These are phyloP conservation scores for Leptinotarsa peninsularis DNA, from an alignment of 2,888 invertebrate genomes.

Conservation along the genomic window DNA sequence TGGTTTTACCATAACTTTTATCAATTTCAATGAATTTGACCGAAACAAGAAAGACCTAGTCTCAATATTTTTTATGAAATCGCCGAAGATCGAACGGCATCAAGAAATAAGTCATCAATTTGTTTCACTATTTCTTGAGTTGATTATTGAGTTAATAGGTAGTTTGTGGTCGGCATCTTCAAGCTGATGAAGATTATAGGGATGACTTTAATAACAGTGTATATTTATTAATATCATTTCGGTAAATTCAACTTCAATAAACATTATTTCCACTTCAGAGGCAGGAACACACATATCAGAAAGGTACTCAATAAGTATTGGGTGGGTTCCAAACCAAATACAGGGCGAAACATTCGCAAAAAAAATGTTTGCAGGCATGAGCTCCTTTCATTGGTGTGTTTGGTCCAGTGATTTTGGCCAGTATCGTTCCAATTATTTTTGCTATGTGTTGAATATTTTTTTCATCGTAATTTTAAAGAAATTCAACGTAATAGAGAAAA, in stretches of 20 bases:
- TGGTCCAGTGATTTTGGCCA: no score
- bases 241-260: neutral
- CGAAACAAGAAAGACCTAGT: neutral
- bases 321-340: neutral
- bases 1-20: no score
- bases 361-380: no score
- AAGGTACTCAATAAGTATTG: neutral
- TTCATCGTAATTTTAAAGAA: no score
- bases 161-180: neutral
- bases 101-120: constrained; percentile 4
- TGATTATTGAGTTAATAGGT: neutral
- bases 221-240: neutral
- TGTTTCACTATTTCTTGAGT: neutral
- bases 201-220: constrained; percentile 1
- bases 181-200: constrained; percentile 1
- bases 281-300: neutral
- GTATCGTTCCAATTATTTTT: no score
- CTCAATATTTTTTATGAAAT: neutral
- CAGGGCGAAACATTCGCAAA: neutral
- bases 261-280: neutral
- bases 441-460: no score
- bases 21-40: neutral
- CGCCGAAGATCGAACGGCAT: neutral
- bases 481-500: no score
- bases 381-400: no score